phyloP scores from a whole-genome alignment of 2,113 vertebrate species.

The Mellivora capensis region DNA sequence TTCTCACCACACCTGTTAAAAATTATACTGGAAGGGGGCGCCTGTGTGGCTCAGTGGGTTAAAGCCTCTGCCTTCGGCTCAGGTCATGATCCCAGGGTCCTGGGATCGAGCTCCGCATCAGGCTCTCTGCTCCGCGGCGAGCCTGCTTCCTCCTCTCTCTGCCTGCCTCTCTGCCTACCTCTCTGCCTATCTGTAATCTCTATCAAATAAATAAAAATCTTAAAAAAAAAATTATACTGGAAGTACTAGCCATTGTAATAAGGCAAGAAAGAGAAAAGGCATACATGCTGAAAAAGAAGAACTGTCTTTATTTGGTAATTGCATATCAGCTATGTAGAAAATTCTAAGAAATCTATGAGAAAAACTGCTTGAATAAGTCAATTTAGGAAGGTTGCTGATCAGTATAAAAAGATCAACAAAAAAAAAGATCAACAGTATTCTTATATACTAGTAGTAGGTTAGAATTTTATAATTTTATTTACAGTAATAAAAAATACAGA shows the following conservation, averaged over 20 bases:
- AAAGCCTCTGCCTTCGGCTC: no score
- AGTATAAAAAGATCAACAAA: background rate
- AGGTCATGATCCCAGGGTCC: no score
- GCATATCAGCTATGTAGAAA: background rate
- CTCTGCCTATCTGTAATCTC: no score
- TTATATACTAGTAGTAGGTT: background rate
- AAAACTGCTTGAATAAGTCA: background rate
- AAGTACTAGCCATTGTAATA: background rate
- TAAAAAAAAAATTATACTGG: background rate
- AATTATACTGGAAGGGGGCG: background rate
- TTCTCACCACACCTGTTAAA: background rate
- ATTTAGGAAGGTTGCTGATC: background rate
- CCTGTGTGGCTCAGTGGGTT: no score
- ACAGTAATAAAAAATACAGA: background rate
- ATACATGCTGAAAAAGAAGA: background rate
- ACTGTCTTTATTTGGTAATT: background rate
- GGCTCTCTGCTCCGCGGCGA: no score
- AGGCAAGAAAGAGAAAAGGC: background rate
- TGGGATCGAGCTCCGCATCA: no score
- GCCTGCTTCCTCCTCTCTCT: no score
- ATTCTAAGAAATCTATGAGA: background rate
- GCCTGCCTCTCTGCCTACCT: no score
- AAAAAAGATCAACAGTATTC: background rate
- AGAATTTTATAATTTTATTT: background rate
- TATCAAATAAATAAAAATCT: no score